Evolutionary conservation across 2,888 invertebrate genomes (phyloP).

Genomic region (Hybos culiciformis): DNA sequence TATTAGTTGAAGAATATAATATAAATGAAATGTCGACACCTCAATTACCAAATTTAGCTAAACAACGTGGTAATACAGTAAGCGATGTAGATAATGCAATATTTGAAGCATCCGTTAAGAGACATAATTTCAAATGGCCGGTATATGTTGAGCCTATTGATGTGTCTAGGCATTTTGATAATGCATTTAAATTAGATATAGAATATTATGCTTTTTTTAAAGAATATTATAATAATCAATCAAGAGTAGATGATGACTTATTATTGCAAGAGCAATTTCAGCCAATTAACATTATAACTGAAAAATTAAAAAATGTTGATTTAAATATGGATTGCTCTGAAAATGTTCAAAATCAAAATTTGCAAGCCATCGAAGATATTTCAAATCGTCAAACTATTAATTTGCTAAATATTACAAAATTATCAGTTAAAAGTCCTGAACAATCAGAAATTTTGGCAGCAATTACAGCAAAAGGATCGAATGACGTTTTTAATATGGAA

Average conservation of each 20-base stretch:
- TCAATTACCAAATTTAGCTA: no score
- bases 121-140: constrained; percentile 21
- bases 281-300: no score
- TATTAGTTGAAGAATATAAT: constrained; percentile 21
- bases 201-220: constrained; percentile 54
- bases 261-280: no score
- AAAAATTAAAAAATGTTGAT: no score
- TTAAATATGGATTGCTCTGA: no score
- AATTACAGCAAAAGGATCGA: constrained; percentile 50
- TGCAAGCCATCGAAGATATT: no score
- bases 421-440: constrained; percentile 25
- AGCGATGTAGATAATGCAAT: not conserved
- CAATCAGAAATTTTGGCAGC: constrained; percentile 39
- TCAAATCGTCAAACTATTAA: no score
- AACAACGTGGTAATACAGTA: no score
- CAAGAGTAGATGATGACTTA: not conserved
- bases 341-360: no score
- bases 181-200: constrained; percentile 48
- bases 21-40: constrained; percentile 12
- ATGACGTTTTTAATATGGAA: constrained; percentile 66
- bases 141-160: constrained; percentile 48
- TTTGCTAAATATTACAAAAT: no score
- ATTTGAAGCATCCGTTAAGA: not conserved
- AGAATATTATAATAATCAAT: not conserved
- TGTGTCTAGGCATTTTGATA: constrained; percentile 42